A percentile compares a stretch with the other conserved stretches of the same genome.
These are phyloP conservation scores for Drosophila burlai DNA, from an alignment of 1,140 invertebrate species.

Conservation along the genomic window DNA sequence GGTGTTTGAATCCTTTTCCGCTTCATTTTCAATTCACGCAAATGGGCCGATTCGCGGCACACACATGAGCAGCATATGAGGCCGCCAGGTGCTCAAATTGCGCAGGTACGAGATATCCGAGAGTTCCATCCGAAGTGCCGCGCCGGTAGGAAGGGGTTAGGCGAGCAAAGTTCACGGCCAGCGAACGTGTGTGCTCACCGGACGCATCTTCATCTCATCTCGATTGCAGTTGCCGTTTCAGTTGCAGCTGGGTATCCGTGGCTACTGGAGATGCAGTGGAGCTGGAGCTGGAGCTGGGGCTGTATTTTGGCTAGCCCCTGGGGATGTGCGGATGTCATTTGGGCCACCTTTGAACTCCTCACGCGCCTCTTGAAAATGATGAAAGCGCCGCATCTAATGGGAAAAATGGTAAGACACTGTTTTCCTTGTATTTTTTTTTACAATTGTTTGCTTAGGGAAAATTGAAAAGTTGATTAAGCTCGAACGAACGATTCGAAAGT, in stretches of 20 bases:
- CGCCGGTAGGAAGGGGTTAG: conserved; percentile 59
- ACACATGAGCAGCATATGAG: conserved; percentile 17
- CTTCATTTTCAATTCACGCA: conserved; percentile 75
- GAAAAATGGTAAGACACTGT: conserved; percentile 46
- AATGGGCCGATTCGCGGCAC: conserved; percentile 58
- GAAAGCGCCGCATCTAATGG: conserved; percentile 56
- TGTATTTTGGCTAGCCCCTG: conserved; percentile 28
- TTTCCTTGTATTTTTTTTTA: conserved; percentile 8
- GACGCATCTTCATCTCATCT: conserved; percentile 41
- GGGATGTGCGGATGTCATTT: conserved; percentile 52
- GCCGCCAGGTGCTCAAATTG: conserved; percentile 70
- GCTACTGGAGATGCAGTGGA: conserved; percentile 27
- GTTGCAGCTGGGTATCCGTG: conserved; percentile 45
- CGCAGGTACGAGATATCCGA: conserved; percentile 29
- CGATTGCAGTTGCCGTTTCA: conserved; percentile 26
- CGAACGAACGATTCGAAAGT: neutral
- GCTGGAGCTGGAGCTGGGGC: conserved; percentile 1
- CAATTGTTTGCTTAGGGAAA: conserved; percentile 40
- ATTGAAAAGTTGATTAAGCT: conserved; percentile 53
- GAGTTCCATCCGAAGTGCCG: conserved; percentile 41
- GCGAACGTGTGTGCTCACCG: conserved; percentile 56
- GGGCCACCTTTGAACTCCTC: conserved; percentile 68
- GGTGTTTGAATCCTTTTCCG: conserved; percentile 65
- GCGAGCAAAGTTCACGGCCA: conserved; percentile 75
- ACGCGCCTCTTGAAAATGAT: conserved; percentile 59